Conservation (phyloP, 2,888 invertebrate species). For the Antitype chi region DNA sequence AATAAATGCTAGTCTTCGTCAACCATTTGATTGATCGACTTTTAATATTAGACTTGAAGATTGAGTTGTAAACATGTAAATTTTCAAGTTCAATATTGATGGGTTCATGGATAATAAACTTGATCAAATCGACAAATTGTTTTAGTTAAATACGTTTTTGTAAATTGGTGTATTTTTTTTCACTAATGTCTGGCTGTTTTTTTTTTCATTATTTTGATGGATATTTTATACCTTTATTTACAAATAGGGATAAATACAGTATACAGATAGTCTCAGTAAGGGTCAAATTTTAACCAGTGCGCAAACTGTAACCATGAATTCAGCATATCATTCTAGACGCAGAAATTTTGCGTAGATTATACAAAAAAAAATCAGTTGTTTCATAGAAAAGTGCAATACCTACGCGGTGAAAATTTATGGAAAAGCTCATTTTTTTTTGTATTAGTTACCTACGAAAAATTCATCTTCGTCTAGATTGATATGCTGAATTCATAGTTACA, state of each 20-base stretch:
- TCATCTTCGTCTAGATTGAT: no score
- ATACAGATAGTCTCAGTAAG: no score
- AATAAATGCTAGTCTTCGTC: conserved; percentile 24
- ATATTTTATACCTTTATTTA: not conserved
- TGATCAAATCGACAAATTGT: conserved; percentile 23
- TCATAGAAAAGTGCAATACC: no score
- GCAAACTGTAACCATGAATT: no score
- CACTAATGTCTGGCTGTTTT: not conserved
- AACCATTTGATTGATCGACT: conserved; percentile 46
- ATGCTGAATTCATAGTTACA: no score
- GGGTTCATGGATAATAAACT: not conserved
- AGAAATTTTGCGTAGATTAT: no score
- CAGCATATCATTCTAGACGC: no score
- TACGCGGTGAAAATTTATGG: no score
- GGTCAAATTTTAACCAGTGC: no score
- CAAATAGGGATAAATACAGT: not conserved
- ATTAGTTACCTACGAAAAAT: no score
- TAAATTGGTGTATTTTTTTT: not conserved
- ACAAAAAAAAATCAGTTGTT: no score
- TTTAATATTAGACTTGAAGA: conserved; percentile 40
- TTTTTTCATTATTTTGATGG: not conserved
- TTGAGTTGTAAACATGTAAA: conserved; percentile 24
- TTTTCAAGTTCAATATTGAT: conserved; percentile 36
- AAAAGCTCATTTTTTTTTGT: no score
- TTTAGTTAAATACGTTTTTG: not conserved